Conservation (phyloP, 2,113 vertebrate genomes). For the Suncus etruscus region DNA sequence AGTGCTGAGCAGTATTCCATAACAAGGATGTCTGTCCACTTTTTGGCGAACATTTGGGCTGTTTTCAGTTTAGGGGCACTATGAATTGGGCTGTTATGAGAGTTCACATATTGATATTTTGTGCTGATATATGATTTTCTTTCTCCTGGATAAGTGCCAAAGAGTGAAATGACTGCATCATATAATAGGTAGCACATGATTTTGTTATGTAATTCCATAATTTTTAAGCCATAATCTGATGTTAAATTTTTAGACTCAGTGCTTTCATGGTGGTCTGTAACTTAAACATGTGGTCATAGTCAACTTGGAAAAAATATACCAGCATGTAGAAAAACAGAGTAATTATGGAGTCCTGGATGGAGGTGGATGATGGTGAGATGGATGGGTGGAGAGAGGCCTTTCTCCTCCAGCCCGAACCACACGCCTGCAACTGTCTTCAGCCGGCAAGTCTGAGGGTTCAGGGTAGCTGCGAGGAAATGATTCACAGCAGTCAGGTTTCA, state of each 20-base stretch:
- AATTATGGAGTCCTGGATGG: no score
- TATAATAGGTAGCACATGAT: no score
- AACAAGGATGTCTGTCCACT: background rate
- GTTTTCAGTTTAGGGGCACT: background rate
- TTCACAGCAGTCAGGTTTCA: no score
- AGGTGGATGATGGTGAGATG: no score
- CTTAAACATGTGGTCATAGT: conserved; percentile 10
- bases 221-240: conserved; percentile 39
- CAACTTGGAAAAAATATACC: background rate
- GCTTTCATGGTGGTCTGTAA: conserved; percentile 26
- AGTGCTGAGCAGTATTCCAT: background rate
- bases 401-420: no score
- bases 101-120: no score
- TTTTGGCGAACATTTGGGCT: background rate
- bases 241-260: conserved; percentile 45
- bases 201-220: conserved; percentile 14
- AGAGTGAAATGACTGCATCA: background rate
- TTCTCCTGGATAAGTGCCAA: background rate
- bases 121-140: background rate
- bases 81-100: conserved; percentile 19
- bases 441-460: no score
- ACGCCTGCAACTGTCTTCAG: no score
- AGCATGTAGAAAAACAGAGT: no score
- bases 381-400: no score
- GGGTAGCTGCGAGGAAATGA: no score